A percentile compares a stretch with the other conserved stretches of the same genome.
These are phyloP conservation scores for Malurus elegans DNA, from an alignment of 2,113 vertebrate genomes.

Conservation along the genomic window DNA sequence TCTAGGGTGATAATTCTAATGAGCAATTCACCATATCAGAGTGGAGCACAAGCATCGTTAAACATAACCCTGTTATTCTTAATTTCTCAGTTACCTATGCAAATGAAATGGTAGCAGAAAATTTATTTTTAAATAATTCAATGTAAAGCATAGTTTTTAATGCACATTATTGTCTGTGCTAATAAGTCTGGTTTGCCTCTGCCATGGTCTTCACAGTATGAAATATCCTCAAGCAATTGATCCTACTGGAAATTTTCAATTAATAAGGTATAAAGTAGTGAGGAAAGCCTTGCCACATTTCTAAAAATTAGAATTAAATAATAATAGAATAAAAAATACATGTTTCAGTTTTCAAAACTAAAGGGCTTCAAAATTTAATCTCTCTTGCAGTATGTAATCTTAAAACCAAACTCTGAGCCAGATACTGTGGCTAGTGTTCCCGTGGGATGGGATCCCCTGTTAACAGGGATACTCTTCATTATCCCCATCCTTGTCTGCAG, in stretches of 20 bases:
- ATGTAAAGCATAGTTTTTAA: not conserved
- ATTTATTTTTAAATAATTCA: not conserved
- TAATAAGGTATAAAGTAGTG: not conserved
- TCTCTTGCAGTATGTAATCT: not conserved
- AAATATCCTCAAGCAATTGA: not conserved
- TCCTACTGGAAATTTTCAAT: not conserved
- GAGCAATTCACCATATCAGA: not conserved
- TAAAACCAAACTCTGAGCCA: not conserved
- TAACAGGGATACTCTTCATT: not conserved
- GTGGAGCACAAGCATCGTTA: not conserved
- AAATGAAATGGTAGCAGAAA: not conserved
- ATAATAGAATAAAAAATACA: not conserved
- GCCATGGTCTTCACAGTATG: not conserved
- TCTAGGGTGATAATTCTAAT: not conserved
- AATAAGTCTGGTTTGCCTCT: not conserved
- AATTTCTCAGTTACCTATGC: not conserved
- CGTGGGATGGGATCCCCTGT: fast-evolving
- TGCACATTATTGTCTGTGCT: not conserved
- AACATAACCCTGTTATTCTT: not conserved
- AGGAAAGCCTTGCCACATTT: not conserved
- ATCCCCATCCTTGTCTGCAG: not conserved
- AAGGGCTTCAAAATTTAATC: not conserved
- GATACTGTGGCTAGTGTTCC: not conserved
- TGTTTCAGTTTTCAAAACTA: not conserved
- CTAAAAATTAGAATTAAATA: not conserved